A percentile compares a stretch with the other conserved stretches of the same genome.
Conservation (phyloP, 2,888 invertebrate species). For the Achlya flavicornis region DNA sequence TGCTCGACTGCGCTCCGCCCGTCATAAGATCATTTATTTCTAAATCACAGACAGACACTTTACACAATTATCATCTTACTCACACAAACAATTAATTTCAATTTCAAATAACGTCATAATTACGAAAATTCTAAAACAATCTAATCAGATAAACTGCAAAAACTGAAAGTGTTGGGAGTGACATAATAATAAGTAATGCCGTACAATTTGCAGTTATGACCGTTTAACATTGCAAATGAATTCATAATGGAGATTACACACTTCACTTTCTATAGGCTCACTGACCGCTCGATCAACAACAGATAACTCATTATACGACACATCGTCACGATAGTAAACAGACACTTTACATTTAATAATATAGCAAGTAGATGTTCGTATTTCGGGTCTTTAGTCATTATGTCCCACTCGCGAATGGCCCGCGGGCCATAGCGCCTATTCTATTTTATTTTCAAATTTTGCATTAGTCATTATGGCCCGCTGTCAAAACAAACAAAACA, state of each 20-base stretch:
- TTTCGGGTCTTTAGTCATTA: too few species aligned
- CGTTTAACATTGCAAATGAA: slow-evolving; percentile 37
- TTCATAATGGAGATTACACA: slow-evolving; percentile 36
- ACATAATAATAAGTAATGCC: slow-evolving; percentile 46
- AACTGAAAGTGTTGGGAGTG: slow-evolving; percentile 35
- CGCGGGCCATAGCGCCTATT: too few species aligned
- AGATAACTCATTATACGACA: slow-evolving; percentile 14
- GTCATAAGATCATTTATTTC: too few species aligned
- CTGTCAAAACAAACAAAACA: too few species aligned
- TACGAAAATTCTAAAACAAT: slow-evolving; percentile 1
- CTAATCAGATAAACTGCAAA: slow-evolving; percentile 13
- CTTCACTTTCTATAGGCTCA: slow-evolving; percentile 42
- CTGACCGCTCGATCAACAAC: slow-evolving; percentile 25
- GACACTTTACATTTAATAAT: neutral
- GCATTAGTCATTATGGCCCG: too few species aligned
- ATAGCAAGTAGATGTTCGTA: neutral
- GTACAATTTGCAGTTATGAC: slow-evolving; percentile 34
- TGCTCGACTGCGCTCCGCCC: too few species aligned
- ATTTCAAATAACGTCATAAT: neutral
- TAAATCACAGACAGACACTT: too few species aligned
- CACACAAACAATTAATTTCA: neutral
- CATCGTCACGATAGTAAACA: neutral
- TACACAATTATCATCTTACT: neutral
- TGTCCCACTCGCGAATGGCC: too few species aligned
- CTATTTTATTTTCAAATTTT: too few species aligned